Evolutionary conservation across 2,797 vertebrate genomes (phyloP).

Genomic region (Epinephelus malabaricus): DNA sequence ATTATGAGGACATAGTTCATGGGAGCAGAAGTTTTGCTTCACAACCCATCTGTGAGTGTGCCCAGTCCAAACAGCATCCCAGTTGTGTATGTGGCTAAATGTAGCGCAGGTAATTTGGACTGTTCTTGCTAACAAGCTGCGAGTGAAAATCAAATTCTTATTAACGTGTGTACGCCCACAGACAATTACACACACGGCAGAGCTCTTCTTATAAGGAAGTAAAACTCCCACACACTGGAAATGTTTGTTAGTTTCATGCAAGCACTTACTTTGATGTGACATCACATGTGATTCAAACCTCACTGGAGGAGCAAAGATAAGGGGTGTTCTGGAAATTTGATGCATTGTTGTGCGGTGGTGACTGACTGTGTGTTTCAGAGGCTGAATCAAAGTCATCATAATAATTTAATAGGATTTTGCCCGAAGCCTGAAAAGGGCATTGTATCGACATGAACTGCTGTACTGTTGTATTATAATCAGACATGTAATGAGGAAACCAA

Average conservation of each 20-base stretch:
- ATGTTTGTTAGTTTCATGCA: conserved; percentile 23
- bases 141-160: conserved; percentile 1
- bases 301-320: not conserved
- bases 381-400: conserved; percentile 10
- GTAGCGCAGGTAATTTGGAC: not conserved
- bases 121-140: conserved; percentile 36
- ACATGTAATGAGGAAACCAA: conserved; percentile 33
- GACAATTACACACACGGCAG: conserved; percentile 17
- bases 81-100: not conserved
- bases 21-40: too few relatives aligned
- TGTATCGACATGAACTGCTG: not conserved
- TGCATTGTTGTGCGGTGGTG: not conserved
- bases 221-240: conserved; percentile 3
- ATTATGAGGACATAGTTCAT: too few relatives aligned
- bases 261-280: not conserved
- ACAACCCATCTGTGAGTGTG: not conserved
- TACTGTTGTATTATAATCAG: conserved; percentile 8
- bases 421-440: not conserved
- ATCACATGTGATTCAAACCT: conserved; percentile 2
- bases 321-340: conserved; percentile 1
- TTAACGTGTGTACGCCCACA: conserved; percentile 10
- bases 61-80: not conserved
- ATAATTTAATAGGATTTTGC: conserved; percentile 16
- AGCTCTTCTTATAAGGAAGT: conserved; percentile 25
- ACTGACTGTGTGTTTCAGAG: not conserved